Percentiles rank a stretch among this genome's conserved stretches.
Evolutionary conservation across 2,113 vertebrate species (phyloP).

Genomic region (Phrynosoma platyrhinos): DNA sequence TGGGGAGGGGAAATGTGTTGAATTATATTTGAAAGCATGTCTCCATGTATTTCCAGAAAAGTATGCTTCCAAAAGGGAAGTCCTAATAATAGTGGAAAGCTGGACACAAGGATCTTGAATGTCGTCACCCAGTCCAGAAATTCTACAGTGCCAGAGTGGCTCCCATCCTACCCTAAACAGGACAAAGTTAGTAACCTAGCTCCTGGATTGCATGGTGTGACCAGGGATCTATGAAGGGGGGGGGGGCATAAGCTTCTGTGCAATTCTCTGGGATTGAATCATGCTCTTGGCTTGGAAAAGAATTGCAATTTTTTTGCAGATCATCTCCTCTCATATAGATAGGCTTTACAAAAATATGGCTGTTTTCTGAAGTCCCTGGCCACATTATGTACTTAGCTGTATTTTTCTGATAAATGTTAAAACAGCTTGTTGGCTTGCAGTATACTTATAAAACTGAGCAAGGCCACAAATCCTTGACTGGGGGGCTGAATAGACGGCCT

Average conservation of each 20-base stretch:
- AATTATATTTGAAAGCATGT: neutral
- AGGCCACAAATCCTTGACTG: too few relatives aligned
- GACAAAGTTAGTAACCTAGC: neutral
- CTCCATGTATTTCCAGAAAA: neutral
- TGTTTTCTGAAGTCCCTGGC: neutral
- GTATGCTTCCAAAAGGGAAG: neutral
- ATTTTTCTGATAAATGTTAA: too few relatives aligned
- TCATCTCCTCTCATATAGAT: neutral
- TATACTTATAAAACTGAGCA: too few relatives aligned
- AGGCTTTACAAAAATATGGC: neutral
- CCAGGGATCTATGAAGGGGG: too few relatives aligned
- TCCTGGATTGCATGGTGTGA: neutral
- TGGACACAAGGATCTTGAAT: neutral
- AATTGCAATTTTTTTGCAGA: neutral
- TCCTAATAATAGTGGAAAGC: neutral
- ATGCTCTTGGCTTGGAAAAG: neutral
- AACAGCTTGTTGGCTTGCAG: too few relatives aligned
- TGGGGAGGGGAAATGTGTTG: neutral
- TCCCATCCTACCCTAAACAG: neutral
- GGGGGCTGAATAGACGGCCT: too few relatives aligned
- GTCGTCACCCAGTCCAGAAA: neutral
- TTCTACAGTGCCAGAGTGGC: neutral
- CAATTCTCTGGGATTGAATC: neutral
- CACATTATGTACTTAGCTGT: too few relatives aligned
- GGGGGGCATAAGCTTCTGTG: too few relatives aligned